Evolutionary conservation across 2,888 invertebrate species (phyloP), one percentile per base, ranked within the genome.

Genomic region (Tromatobia lineatoria): DNA sequence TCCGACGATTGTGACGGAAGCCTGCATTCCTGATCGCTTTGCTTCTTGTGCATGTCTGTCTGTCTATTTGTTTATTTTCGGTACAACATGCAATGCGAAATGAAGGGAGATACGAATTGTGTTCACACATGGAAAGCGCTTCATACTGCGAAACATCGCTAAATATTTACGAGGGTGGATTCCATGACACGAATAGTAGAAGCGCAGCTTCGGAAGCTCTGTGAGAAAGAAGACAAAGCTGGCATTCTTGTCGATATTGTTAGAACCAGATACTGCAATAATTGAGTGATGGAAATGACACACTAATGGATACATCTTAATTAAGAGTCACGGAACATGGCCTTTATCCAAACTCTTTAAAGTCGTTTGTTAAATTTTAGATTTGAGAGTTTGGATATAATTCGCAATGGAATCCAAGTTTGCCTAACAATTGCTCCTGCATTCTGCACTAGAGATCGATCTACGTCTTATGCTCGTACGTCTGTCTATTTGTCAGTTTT

Each of bases 221-320:
- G 54, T 23, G 7, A n/a, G n/a, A 23, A 23, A 8, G 23, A 23
- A 54, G 8, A 7, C 54, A 23, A 54, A 54, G 23, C 23, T 20
- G 11, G 10, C 23, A 10, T 54, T 20, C 23, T 8, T 20, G 0
- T 3, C 29, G 38, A 79, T 45, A 8, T 50, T 42, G 61, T 52
- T 13, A 57, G 70, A 70, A 50, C 54, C 38, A 20, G 23, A 70
- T 61, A 54, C 54, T 11, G 23, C 54, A 1, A 23, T 75, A 82
- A 75, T 75, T 83, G 34, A 79, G 57, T 38, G 79, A 83, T 83
- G 66, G 3, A 71, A 75, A 79, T 64, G 74, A n/a, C n/a, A n/a
- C n/a, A n/a, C n/a, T n/a, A n/a, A n/a, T 29, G 4, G 42, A 18
- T 29, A 29, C 29, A 29, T 29, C 29, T 29, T 4, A 29, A 29